Evolutionary conservation across 2,888 invertebrate species (phyloP).

Genomic region (Himalopsyche tibetana): DNA sequence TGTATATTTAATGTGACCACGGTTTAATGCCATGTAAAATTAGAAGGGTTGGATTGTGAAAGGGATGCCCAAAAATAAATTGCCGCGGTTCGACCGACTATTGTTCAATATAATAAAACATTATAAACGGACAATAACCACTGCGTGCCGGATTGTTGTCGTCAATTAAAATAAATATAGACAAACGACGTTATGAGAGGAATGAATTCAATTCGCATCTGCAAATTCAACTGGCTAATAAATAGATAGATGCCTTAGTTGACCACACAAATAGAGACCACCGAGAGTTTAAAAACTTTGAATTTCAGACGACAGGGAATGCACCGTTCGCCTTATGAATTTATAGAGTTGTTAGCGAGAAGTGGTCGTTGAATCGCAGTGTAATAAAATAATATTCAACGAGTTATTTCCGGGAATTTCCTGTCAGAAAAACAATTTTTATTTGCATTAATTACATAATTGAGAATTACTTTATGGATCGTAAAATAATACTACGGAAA

Average conservation of each 20-base stretch:
- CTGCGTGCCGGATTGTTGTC: background rate
- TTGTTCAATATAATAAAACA: constrained; percentile 27
- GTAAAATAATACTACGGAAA: background rate
- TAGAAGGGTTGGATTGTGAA: constrained; percentile 40
- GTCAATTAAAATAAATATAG: background rate
- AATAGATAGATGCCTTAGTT: background rate
- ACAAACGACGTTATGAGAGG: background rate
- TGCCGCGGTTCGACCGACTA: constrained; percentile 24
- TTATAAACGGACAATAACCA: background rate
- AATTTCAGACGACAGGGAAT: background rate
- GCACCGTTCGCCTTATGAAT: background rate
- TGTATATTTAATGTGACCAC: constrained; percentile 38
- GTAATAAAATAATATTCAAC: background rate
- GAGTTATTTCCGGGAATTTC: no score
- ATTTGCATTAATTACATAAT: no score
- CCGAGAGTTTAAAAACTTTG: background rate
- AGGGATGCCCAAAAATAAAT: constrained; percentile 21
- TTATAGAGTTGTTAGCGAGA: background rate
- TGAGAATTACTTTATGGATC: no score
- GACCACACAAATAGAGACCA: constrained; percentile 8
- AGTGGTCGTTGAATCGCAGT: background rate
- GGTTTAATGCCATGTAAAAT: constrained; percentile 38
- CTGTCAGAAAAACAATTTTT: no score
- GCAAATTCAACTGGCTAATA: background rate
- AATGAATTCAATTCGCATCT: background rate